Evolutionary conservation across 1,140 invertebrate species (phyloP).

Genomic region (Phymastichus coffea): DNA sequence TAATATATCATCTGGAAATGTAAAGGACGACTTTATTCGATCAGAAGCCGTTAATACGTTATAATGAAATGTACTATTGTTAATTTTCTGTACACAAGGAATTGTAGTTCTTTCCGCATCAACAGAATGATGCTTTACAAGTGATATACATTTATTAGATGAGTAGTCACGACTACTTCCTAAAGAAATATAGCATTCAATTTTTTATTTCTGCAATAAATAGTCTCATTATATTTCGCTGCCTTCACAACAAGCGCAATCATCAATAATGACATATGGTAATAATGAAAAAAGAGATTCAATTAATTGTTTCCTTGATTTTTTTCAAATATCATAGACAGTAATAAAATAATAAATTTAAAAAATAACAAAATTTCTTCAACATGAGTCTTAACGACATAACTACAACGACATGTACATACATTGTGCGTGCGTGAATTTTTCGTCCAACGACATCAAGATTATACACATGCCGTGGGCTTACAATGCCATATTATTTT

Average conservation of each 20-base stretch:
- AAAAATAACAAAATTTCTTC: conserved; percentile 12
- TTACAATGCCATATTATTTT: too few species aligned
- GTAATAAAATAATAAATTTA: conserved; percentile 14
- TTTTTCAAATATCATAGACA: not conserved
- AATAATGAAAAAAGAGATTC: conserved; percentile 23
- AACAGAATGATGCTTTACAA: conserved; percentile 2
- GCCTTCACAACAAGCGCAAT: not conserved
- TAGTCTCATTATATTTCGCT: conserved; percentile 13
- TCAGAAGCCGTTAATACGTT: not conserved
- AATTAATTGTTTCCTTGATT: conserved; percentile 1
- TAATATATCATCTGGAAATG: too few species aligned
- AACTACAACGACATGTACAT: too few species aligned
- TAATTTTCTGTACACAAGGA: conserved; percentile 13
- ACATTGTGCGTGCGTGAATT: too few species aligned
- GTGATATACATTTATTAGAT: conserved; percentile 3
- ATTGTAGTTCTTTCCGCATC: conserved; percentile 8
- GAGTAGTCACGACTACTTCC: conserved; percentile 8
- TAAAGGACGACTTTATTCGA: not conserved
- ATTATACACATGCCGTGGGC: too few species aligned
- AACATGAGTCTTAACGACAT: not conserved
- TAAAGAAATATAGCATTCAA: conserved; percentile 8
- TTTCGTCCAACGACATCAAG: not conserved
- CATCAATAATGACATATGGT: too few species aligned
- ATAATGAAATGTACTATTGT: conserved; percentile 9
- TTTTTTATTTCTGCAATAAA: conserved; percentile 15